Percentiles rank a stretch among this genome's conserved stretches.
phyloP scores from a whole-genome alignment of 1,140 invertebrate genomes.

The Diploscapter pachys region DNA sequence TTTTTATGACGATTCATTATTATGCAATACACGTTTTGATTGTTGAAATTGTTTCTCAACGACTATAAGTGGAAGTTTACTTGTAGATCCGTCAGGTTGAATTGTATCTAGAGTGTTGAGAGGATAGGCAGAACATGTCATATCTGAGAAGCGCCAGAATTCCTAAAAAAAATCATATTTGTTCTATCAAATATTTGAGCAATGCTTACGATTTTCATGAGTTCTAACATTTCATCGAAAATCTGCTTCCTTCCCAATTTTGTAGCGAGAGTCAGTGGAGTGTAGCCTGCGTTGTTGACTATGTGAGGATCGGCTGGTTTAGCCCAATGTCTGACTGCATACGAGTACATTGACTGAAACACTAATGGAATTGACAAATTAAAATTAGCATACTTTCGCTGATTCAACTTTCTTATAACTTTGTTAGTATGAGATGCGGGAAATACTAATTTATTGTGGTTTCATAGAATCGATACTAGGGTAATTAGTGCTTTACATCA shows the following conservation, averaged over 20 bases:
- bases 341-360: conserved; percentile 91
- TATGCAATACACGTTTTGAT: too few relatives aligned
- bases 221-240: conserved; percentile 94
- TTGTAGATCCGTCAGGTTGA: conserved; percentile 84
- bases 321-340: conserved; percentile 87
- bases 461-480: too few relatives aligned
- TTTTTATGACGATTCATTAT: too few relatives aligned
- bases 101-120: conserved; percentile 92
- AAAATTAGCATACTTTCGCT: too few relatives aligned
- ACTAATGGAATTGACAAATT: not conserved
- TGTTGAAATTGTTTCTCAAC: too few relatives aligned
- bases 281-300: conserved; percentile 80
- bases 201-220: conserved; percentile 72
- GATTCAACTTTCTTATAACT: too few relatives aligned
- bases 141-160: conserved; percentile 98
- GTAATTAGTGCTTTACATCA: too few relatives aligned
- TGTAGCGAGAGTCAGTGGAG: conserved; percentile 89
- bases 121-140: conserved; percentile 96
- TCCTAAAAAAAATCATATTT: conserved; percentile 63
- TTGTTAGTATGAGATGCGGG: not conserved
- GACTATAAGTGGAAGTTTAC: conserved; percentile 65
- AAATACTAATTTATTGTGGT: not conserved
- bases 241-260: conserved; percentile 89
- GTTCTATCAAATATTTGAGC: conserved; percentile 19
- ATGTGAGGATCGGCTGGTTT: conserved; percentile 84